Evolutionary conservation across 1,140 invertebrate genomes (phyloP).

Genomic region (Coenobita brevimanus): DNA sequence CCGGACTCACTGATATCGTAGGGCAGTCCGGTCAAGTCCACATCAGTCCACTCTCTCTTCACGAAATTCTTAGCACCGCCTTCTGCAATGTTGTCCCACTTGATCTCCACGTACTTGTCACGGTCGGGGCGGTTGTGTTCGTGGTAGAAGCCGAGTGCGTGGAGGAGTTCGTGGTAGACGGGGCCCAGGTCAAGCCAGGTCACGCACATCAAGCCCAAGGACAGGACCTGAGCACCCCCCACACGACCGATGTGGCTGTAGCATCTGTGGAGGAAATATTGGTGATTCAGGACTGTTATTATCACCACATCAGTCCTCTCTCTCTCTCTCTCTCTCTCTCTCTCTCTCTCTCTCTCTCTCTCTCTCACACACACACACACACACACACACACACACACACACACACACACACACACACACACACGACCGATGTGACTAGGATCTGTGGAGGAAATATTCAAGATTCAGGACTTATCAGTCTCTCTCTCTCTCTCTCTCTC

Average conservation of each 20-base stretch:
- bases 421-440: no score
- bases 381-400: neutral
- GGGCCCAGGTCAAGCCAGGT: slow-evolving; percentile 71
- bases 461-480: no score
- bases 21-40: slow-evolving; percentile 47
- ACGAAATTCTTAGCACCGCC: slow-evolving; percentile 55
- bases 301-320: no score
- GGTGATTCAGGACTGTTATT: neutral
- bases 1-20: slow-evolving; percentile 60
- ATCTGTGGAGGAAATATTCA: no score
- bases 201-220: slow-evolving; percentile 71
- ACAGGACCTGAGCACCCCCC: slow-evolving; percentile 71
- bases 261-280: slow-evolving; percentile 70
- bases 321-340: slow-evolving; percentile 35
- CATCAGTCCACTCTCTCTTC: slow-evolving; percentile 24
- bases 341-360: slow-evolving; percentile 18
- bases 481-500: no score
- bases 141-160: slow-evolving; percentile 74
- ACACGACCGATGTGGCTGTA: slow-evolving; percentile 72
- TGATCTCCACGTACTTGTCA: slow-evolving; percentile 73
- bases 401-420: no score
- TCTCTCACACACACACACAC: neutral
- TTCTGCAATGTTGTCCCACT: slow-evolving; percentile 73
- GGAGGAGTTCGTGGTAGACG: slow-evolving; percentile 73
- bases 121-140: slow-evolving; percentile 75